These are phyloP conservation scores for Malurus splendens DNA, from an alignment of 2,797 vertebrate genomes.

Conservation along the genomic window DNA sequence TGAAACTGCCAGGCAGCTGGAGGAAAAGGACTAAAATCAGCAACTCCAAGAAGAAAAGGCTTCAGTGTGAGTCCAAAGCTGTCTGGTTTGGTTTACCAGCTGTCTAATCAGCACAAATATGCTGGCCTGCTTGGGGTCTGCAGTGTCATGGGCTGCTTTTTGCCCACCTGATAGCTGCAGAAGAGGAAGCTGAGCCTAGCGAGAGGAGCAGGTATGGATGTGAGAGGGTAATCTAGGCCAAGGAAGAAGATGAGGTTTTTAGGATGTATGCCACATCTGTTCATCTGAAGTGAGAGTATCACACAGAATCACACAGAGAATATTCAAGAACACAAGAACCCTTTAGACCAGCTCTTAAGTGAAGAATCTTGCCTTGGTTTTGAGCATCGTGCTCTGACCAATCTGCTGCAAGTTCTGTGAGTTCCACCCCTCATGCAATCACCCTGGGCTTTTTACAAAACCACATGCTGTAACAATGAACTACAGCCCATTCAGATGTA, in stretches of 20 bases:
- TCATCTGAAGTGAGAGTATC: not conserved
- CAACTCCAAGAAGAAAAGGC: not conserved
- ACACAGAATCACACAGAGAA: not conserved
- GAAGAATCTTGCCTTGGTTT: not conserved
- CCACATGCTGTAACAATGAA: not conserved
- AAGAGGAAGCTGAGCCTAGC: not conserved
- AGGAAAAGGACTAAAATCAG: not conserved
- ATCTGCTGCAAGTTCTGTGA: not conserved
- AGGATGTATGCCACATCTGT: not conserved
- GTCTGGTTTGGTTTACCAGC: not conserved
- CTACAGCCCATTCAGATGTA: not conserved
- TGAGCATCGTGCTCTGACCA: not conserved
- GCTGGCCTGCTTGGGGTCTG: not conserved
- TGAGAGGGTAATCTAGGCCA: not conserved
- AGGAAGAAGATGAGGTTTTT: not conserved
- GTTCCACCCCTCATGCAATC: not conserved
- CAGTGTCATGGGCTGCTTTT: fast-evolving
- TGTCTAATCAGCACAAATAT: not conserved
- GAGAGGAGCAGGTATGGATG: not conserved
- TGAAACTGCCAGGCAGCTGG: not conserved
- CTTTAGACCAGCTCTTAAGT: not conserved
- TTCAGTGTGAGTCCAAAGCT: not conserved
- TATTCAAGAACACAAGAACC: not conserved
- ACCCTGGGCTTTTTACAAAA: not conserved
- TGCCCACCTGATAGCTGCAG: not conserved